Evolutionary conservation across 2,888 invertebrate genomes (phyloP), one percentile per base, ranked within the genome.

Genomic region (Lamproptera curius): DNA sequence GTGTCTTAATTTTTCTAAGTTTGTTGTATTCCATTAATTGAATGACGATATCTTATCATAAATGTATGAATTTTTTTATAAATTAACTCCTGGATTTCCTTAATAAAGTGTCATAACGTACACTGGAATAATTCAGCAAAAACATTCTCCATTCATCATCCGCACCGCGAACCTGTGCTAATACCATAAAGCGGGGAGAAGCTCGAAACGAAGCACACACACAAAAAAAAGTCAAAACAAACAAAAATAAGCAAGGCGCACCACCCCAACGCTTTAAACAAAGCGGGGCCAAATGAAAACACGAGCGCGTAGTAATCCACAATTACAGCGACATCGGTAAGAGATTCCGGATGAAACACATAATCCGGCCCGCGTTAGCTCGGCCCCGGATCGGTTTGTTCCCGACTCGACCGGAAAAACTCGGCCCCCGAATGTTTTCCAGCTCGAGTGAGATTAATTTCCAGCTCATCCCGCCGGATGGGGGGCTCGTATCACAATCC

Each of bases 291-390:
- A 76, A 78, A 84, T 79, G 77, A 74, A 76, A 78, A 79, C 80
- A 82, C 69, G 73, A 72, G 65, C 66, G 62, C 49, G 50, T 33
- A 57, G 74, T 81, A 84, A 86, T 85, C 84, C 84, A 83, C 83
- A 85, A 83, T 84, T 84, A 85, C 65, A 65, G 70, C 71, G 73
- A 85, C 84, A 81, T 81, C 70, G 76, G 81, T 76, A 76, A 77
- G 77, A 80, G 80, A 83, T 82, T 77, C 66, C 65, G 73, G 68
- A 78, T 77, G 77, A 82, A 82, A 83, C 68, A 76, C 77, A 70
- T 84, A 85, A 86, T 85, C 84, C 81, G 44, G 56, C 52, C 16
- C 52, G 39, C 52, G 53, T 56, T 31, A 48, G 36, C 52, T 50
- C 28, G 35, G 40, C 46, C 36, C 41, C 36, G 42, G 38, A 44